These are phyloP conservation scores for Strongylocentrotus purpuratus DNA, from an alignment of 35 echinoderm and acorn worm genomes.

Conservation along the genomic window DNA sequence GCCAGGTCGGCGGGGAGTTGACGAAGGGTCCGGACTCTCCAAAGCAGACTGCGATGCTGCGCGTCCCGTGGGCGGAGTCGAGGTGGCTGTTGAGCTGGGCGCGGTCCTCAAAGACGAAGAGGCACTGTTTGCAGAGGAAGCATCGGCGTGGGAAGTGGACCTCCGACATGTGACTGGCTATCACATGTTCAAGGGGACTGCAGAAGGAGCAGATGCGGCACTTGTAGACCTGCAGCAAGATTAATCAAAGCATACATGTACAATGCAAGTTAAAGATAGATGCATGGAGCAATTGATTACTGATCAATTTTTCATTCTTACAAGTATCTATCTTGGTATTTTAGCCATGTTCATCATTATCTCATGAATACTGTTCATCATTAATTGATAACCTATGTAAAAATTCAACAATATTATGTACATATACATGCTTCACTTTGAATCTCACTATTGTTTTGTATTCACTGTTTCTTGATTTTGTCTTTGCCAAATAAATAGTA, in stretches of 20 bases:
- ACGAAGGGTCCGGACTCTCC: slow-evolving; percentile 68
- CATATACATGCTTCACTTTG: neutral
- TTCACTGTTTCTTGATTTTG: no score
- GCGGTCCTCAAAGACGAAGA: slow-evolving; percentile 94
- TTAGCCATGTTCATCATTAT: no score
- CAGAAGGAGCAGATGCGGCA: slow-evolving; percentile 92
- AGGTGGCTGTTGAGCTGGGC: slow-evolving; percentile 88
- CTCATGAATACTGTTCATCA: no score
- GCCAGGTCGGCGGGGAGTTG: slow-evolving; percentile 61
- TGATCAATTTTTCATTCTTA: neutral
- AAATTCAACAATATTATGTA: neutral
- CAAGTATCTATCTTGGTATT: no score
- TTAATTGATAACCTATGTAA: neutral
- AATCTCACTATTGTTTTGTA: no score
- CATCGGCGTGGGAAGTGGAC: slow-evolving; percentile 91
- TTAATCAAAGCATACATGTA: neutral
- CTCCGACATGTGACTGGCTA: slow-evolving; percentile 99
- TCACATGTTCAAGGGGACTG: slow-evolving; percentile 98
- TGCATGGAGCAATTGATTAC: neutral
- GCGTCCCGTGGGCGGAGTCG: slow-evolving; percentile 84
- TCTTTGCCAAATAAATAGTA: no score
- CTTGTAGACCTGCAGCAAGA: slow-evolving; percentile 72
- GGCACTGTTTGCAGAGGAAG: slow-evolving; percentile 97
- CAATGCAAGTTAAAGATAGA: neutral
- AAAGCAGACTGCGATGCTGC: slow-evolving; percentile 83